phyloP scores from a whole-genome alignment of 2,888 invertebrate genomes.

The Colostygia pectinataria region DNA sequence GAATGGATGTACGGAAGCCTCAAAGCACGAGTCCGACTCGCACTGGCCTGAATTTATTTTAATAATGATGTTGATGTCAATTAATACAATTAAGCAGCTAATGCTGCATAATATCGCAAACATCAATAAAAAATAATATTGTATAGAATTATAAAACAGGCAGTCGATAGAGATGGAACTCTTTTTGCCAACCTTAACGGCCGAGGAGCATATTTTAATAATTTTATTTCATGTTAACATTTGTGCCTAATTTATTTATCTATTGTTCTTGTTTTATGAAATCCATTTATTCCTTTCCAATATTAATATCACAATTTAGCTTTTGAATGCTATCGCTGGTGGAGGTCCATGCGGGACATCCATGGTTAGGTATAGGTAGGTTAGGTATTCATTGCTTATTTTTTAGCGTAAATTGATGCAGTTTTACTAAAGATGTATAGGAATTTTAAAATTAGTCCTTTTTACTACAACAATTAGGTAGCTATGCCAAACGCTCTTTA shows the following conservation, averaged over 20 bases:
- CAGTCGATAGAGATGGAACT: constrained; percentile 44
- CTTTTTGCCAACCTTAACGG: constrained; percentile 66
- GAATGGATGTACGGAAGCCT: no score
- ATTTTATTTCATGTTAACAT: constrained; percentile 60
- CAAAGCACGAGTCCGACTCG: no score
- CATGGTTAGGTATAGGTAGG: no score
- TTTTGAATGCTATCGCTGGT: constrained; percentile 9
- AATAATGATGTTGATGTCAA: constrained; percentile 11
- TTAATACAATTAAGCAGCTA: constrained; percentile 20
- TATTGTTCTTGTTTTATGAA: constrained; percentile 53
- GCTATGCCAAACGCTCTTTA: no score
- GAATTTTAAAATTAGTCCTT: no score
- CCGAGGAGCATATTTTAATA: constrained; percentile 54
- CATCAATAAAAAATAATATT: constrained; percentile 21
- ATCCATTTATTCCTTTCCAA: constrained; percentile 26
- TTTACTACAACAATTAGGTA: no score
- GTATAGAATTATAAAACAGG: constrained; percentile 27
- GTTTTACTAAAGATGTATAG: no score
- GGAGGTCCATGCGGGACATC: no score
- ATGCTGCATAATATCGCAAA: constrained; percentile 2
- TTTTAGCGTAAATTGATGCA: no score
- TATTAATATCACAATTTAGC: constrained; percentile 25
- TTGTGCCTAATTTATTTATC: constrained; percentile 67
- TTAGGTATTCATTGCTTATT: no score
- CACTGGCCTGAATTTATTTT: neutral